A percentile compares a stretch with the other conserved stretches of the same genome.
Conservation (phyloP, 2,888 invertebrate species). For the Lasius fuliginosus region DNA sequence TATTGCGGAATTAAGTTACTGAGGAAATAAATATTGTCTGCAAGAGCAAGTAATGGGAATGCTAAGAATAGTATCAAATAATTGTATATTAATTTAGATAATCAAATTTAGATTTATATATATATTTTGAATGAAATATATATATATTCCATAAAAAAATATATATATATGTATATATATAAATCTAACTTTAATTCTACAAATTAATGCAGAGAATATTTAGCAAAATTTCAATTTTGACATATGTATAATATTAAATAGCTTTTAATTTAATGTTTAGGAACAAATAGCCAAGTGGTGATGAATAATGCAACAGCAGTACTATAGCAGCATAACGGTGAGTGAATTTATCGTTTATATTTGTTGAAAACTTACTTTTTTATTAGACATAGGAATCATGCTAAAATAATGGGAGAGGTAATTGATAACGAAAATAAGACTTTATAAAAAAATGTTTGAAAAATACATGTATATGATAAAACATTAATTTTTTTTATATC, state of each 20-base stretch:
- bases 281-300: background rate
- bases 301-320: background rate
- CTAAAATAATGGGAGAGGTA: constrained; percentile 57
- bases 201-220: background rate
- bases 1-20: background rate
- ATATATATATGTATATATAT: too few species aligned
- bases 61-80: background rate
- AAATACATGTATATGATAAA: constrained; percentile 77
- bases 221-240: background rate
- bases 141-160: too few species aligned
- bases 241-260: background rate
- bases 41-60: background rate
- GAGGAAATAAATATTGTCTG: background rate
- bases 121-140: too few species aligned
- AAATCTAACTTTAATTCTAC: background rate
- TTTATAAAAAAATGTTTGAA: constrained; percentile 66
- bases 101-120: too few species aligned
- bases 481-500: constrained; percentile 79
- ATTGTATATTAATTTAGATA: background rate
- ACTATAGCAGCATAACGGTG: background rate
- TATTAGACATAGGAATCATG: background rate
- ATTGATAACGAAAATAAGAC: constrained; percentile 61
- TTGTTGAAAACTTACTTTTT: background rate
- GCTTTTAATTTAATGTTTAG: background rate
- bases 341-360: background rate